These are phyloP conservation scores for Enteromius fasciolatus DNA, from an alignment of 2,797 vertebrate genomes.

Conservation along the genomic window DNA sequence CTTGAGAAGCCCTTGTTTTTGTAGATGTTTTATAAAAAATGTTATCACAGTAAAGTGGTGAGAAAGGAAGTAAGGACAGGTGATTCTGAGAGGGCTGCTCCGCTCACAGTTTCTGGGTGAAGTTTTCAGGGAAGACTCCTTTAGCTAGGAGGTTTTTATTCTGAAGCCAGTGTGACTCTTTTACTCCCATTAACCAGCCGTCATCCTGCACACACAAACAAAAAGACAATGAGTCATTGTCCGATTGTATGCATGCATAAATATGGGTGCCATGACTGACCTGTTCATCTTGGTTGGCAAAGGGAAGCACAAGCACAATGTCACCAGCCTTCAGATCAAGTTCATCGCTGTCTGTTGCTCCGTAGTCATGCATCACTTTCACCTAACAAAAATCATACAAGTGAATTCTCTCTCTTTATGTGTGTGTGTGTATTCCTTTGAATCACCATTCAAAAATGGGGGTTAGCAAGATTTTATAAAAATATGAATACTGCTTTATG, in stretches of 20 bases:
- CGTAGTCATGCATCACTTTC: conserved; percentile 87
- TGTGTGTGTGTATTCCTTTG: neutral
- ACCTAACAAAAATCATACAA: conserved; percentile 66
- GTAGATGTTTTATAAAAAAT: conserved; percentile 28
- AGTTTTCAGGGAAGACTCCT: conserved; percentile 98
- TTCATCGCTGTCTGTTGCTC: conserved; percentile 89
- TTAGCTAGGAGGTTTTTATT: conserved; percentile 86
- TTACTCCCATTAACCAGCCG: conserved; percentile 93
- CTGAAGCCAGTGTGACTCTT: conserved; percentile 90
- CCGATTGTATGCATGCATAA: neutral
- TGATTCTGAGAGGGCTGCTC: conserved; percentile 15
- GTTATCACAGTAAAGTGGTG: conserved; percentile 8
- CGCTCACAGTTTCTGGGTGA: conserved; percentile 89
- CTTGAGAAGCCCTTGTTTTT: conserved; percentile 46
- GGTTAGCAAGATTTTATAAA: too few relatives aligned
- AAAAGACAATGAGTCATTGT: neutral
- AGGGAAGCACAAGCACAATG: conserved; percentile 87
- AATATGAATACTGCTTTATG: too few relatives aligned
- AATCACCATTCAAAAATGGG: neutral
- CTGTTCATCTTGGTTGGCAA: conserved; percentile 92
- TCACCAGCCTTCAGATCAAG: conserved; percentile 91
- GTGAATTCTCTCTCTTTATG: neutral
- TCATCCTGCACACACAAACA: conserved; percentile 82
- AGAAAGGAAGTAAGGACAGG: conserved; percentile 11
- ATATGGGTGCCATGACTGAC: conserved; percentile 66